A percentile compares a stretch with the other conserved stretches of the same genome.
These are phyloP conservation scores for Pimephales promelas DNA, from an alignment of 2,113 vertebrate genomes.

Conservation along the genomic window DNA sequence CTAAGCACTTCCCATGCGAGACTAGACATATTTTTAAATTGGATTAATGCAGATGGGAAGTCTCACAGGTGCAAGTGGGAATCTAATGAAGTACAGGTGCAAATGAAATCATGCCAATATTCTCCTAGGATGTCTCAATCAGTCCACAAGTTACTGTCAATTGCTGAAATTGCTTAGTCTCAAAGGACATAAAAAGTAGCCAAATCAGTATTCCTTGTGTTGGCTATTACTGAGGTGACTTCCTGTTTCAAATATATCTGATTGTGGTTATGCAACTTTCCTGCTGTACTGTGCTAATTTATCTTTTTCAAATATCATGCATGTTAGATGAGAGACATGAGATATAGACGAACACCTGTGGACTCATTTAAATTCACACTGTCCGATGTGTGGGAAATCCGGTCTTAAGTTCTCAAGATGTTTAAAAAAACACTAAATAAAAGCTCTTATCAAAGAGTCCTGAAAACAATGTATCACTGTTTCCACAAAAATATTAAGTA, in stretches of 20 bases:
- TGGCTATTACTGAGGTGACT: not conserved
- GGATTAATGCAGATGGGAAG: slow-evolving; percentile 52
- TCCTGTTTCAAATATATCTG: slow-evolving; percentile 33
- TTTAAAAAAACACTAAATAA: too few relatives aligned
- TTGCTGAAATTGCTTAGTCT: slow-evolving; percentile 26
- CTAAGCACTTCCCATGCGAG: slow-evolving; percentile 18
- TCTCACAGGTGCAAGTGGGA: slow-evolving; percentile 23
- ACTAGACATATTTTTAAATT: slow-evolving; percentile 41
- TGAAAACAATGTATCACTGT: not conserved
- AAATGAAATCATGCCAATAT: slow-evolving; percentile 24
- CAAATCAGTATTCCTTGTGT: not conserved
- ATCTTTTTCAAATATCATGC: not conserved
- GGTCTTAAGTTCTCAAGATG: not conserved
- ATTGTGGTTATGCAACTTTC: slow-evolving; percentile 18
- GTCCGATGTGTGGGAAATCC: not conserved
- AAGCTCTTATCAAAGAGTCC: not conserved
- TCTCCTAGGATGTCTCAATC: slow-evolving; percentile 16
- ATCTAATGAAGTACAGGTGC: slow-evolving; percentile 53
- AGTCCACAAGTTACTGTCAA: slow-evolving; percentile 12
- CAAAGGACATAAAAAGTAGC: slow-evolving; percentile 23
- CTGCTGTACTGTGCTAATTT: not conserved
- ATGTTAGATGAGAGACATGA: not conserved
- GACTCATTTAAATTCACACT: not conserved
- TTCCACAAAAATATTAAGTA: not conserved
- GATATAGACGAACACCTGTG: not conserved